Base-by-base conservation (phyloP, 2,113 vertebrate genomes). In the Rhineura floridana region DNA sequence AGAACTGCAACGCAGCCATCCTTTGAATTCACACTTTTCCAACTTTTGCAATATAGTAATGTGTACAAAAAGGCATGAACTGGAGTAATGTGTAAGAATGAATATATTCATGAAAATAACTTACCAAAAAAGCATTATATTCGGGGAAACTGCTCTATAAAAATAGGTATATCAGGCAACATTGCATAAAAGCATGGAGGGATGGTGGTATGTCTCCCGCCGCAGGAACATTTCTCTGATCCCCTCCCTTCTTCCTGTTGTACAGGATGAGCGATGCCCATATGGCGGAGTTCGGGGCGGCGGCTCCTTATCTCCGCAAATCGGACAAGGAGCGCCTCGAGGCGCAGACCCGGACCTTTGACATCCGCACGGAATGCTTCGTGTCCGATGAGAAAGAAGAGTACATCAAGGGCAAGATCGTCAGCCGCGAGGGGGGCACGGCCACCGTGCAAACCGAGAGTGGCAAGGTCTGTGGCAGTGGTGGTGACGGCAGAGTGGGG, bases 331-430 rank as follows among this genome's bases (percentile, higher is more conserved):
- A 97, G 81, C 92, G 96, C 3, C 83, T 97, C 12, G 96, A 96
- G 89, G 95, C 94, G 3, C 96, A 97, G 83, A 97, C 95, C 42
- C 91, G 95, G 50, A 79, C 91, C n/a, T 97, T 97, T 1, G 96
- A 97, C 87, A 88, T 96, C 90, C 96, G 96, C 84, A 96, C 93
- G 50, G 96, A 97, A 12, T 95, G 96, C 62, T 98, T 97, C 6
- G 98, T 98, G 63, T 96, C 97, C 0, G 98, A 98, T 82, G 94
- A 97, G 10, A 97, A 97, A 83, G 96, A 98, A n/a, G 97, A 98
- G 90, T 98, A 96, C 0, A 95, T 98, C 73, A 98, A 98, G 89
- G 98, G 95, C 83, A 90, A 63, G 28, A 72, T 98, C 21, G 33
- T 88, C 77, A 97, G 95, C 89, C 96, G 97, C 79, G 97, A 98